These are phyloP conservation scores for Bombus haemorrhoidalis DNA, from an alignment of 1,140 invertebrate genomes.

Conservation along the genomic window DNA sequence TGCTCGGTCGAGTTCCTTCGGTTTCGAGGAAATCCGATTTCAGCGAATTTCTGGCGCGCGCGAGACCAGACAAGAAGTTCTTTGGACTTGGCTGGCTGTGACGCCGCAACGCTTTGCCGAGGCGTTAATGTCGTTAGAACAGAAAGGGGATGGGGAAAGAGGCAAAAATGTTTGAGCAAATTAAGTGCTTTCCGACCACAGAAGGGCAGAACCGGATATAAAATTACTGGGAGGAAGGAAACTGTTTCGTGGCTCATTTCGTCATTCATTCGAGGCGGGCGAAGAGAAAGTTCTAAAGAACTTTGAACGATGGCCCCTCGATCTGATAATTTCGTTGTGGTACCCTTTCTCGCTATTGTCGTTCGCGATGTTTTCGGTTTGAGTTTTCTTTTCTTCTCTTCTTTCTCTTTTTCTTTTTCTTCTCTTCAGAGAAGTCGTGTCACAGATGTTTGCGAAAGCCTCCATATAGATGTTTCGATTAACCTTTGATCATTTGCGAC, in stretches of 20 bases:
- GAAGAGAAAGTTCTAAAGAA: background rate
- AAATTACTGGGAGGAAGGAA: slow-evolving; percentile 20
- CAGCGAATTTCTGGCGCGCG: slow-evolving; percentile 14
- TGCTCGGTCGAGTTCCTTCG: slow-evolving; percentile 22
- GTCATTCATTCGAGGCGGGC: background rate
- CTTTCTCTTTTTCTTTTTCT: background rate
- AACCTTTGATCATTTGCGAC: too few species aligned
- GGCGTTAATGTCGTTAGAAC: slow-evolving; percentile 11
- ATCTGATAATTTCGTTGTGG: background rate
- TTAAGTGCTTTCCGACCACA: slow-evolving; percentile 22
- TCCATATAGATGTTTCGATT: too few species aligned
- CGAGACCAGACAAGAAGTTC: background rate
- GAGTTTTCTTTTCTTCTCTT: background rate
- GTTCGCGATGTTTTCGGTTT: background rate
- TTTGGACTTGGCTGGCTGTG: slow-evolving; percentile 1
- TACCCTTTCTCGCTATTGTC: background rate
- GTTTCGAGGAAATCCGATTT: slow-evolving; percentile 60
- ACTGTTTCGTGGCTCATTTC: slow-evolving; percentile 23
- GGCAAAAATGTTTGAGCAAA: slow-evolving; percentile 39
- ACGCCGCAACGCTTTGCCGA: slow-evolving; percentile 8
- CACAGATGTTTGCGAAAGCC: too few species aligned
- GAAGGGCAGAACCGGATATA: background rate
- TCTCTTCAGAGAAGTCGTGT: too few species aligned
- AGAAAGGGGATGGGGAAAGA: background rate
- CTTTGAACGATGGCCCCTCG: background rate